Conservation (phyloP, 2,888 invertebrate genomes). For the Fragum whitleyi region DNA sequence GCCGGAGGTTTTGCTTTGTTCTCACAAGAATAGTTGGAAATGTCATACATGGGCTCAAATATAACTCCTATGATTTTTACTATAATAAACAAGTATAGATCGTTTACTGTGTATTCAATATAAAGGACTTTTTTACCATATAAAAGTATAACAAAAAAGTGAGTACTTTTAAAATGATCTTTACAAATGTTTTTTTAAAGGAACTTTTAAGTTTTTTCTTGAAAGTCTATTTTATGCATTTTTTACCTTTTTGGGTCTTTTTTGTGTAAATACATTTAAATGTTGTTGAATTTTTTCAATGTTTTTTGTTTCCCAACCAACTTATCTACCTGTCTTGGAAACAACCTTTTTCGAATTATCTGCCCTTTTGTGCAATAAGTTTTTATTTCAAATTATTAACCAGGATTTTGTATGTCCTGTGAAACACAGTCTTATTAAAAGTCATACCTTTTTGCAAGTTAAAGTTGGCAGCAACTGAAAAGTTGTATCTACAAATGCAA, state of each 20-base stretch:
- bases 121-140: conserved; percentile 6
- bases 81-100: neutral
- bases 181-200: conserved; percentile 17
- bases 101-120: conserved; percentile 13
- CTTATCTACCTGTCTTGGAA: conserved; percentile 58
- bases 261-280: conserved; percentile 55
- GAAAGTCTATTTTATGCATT: conserved; percentile 57
- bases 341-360: conserved; percentile 21
- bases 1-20: too few species aligned
- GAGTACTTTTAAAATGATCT: conserved; percentile 14
- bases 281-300: conserved; percentile 42
- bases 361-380: conserved; percentile 43
- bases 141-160: conserved; percentile 1
- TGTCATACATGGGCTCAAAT: too few species aligned
- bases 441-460: neutral
- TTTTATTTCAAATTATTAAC: conserved; percentile 8
- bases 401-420: conserved; percentile 14
- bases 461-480: neutral
- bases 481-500: too few species aligned
- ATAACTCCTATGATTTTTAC: neutral
- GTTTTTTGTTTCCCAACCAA: conserved; percentile 56
- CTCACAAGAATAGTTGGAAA: too few species aligned
- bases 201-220: conserved; percentile 39
- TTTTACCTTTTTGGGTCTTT: conserved; percentile 51
- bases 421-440: neutral